Conservation (phyloP, 2,113 vertebrate species). For the Polypterus senegalus region DNA sequence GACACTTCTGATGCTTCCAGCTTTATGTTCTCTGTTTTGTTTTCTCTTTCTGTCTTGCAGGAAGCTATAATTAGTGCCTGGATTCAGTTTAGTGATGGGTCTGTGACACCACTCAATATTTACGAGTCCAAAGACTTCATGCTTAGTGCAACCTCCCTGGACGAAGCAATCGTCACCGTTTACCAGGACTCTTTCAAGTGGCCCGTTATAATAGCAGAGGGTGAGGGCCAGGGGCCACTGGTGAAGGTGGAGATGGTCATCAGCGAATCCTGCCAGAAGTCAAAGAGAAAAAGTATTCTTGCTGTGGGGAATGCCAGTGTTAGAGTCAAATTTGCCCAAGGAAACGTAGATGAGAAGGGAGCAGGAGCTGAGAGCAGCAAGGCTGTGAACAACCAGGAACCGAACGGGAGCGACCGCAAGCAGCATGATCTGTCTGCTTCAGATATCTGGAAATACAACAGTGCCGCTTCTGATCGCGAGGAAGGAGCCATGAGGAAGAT, state of each 20-base stretch:
- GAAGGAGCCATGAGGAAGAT: conserved; percentile 58
- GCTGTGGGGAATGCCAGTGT: conserved; percentile 71
- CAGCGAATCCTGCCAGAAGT: conserved; percentile 87
- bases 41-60: conserved; percentile 34
- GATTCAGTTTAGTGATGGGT: conserved; percentile 88
- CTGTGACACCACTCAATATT: conserved; percentile 79
- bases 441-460: conserved; percentile 54
- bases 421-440: conserved; percentile 54
- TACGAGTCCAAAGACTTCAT: conserved; percentile 88
- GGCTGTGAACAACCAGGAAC: conserved; percentile 40
- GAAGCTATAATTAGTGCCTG: conserved; percentile 81
- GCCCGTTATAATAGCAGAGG: conserved; percentile 70
- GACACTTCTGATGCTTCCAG: neutral
- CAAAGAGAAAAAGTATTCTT: conserved; percentile 81
- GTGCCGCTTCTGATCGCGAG: conserved; percentile 40
- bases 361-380: conserved; percentile 46
- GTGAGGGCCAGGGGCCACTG: conserved; percentile 77
- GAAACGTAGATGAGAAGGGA: conserved; percentile 42
- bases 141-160: conserved; percentile 63
- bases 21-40: neutral
- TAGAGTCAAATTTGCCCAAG: conserved; percentile 69
- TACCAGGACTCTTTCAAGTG: conserved; percentile 55
- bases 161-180: conserved; percentile 72
- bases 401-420: conserved; percentile 53
- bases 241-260: conserved; percentile 85